phyloP scores from a whole-genome alignment of 2,113 vertebrate genomes.

The Phodopus roborovskii region DNA sequence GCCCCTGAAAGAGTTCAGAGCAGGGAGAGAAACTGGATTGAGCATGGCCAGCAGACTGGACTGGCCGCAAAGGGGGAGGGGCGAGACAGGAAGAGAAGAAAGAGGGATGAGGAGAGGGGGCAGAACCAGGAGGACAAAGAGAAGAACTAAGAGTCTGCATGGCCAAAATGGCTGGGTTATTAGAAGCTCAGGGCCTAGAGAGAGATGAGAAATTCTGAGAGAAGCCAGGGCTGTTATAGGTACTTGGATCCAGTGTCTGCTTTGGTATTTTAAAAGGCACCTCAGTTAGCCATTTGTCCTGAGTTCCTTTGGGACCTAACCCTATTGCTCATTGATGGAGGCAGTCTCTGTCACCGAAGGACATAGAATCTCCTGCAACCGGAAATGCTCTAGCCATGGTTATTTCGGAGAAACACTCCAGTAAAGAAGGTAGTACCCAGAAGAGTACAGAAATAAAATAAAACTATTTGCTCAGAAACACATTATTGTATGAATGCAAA shows the following conservation, averaged over 20 bases:
- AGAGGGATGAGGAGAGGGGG: neutral
- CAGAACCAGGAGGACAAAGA: too few species aligned
- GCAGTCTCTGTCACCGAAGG: neutral
- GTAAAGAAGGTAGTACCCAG: neutral
- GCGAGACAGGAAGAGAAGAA: neutral
- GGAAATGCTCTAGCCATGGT: neutral
- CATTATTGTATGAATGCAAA: neutral
- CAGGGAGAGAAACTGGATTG: neutral
- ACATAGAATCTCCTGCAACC: neutral
- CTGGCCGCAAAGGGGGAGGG: neutral
- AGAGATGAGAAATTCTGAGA: neutral
- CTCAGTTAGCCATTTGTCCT: neutral
- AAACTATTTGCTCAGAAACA: neutral
- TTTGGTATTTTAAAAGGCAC: neutral
- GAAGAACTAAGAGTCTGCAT: neutral
- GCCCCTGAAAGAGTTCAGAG: neutral
- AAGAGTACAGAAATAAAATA: neutral
- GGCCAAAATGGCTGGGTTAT: neutral
- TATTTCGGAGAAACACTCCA: neutral
- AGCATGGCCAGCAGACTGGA: neutral
- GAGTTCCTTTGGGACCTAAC: neutral
- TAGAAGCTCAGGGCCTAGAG: neutral
- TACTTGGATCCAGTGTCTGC: neutral
- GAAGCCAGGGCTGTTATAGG: neutral
- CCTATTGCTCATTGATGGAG: neutral